These are phyloP conservation scores for Conopomorpha cramerella DNA, from an alignment of 1,140 invertebrate genomes.

Conservation along the genomic window DNA sequence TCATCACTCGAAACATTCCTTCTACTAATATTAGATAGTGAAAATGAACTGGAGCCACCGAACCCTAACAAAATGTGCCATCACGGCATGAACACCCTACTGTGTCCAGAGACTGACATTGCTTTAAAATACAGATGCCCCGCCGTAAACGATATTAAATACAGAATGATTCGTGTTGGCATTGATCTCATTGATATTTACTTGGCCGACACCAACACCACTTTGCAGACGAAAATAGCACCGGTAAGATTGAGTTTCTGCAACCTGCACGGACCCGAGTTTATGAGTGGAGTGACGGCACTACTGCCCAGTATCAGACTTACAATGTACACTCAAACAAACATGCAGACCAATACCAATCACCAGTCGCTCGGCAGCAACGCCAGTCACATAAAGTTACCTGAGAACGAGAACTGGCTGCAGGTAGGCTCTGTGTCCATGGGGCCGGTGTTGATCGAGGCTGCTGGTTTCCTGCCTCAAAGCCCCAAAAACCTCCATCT, in stretches of 20 bases:
- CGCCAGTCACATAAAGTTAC: conserved; percentile 33
- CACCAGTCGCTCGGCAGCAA: conserved; percentile 40
- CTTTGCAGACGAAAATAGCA: conserved; percentile 85
- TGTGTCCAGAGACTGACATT: conserved; percentile 75
- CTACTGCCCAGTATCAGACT: conserved; percentile 74
- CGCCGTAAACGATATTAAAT: conserved; percentile 90
- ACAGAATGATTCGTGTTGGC: conserved; percentile 88
- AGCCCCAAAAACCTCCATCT: conserved; percentile 76
- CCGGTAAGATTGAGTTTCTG: conserved; percentile 89
- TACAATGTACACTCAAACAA: conserved; percentile 47
- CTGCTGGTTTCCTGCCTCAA: conserved; percentile 80
- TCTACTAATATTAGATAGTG: conserved; percentile 82
- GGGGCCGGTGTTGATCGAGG: conserved; percentile 90
- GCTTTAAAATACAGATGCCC: conserved; percentile 80
- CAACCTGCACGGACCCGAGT: conserved; percentile 91
- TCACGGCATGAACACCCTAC: conserved; percentile 77
- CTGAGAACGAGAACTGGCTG: conserved; percentile 79
- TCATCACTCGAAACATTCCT: conserved; percentile 89
- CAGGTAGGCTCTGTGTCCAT: conserved; percentile 90
- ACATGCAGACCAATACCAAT: conserved; percentile 42
- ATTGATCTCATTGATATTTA: conserved; percentile 92
- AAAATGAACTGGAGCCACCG: conserved; percentile 85
- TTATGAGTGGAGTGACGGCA: conserved; percentile 87
- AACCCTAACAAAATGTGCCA: conserved; percentile 81
- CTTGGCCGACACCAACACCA: conserved; percentile 86